Base-by-base conservation (phyloP, 2,797 vertebrate species). In the Tiaroga cobitis region DNA sequence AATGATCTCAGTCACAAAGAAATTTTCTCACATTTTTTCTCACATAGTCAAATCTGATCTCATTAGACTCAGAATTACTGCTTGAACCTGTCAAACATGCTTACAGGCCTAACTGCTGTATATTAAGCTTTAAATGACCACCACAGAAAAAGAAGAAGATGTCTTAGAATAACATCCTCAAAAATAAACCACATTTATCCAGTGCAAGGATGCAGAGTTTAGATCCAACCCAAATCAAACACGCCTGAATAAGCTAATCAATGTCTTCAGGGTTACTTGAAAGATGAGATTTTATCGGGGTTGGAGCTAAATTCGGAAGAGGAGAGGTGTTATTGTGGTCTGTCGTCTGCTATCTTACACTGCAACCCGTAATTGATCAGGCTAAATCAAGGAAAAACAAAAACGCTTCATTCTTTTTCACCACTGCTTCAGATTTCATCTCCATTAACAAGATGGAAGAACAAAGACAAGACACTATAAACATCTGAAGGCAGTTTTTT, bases 301-400 rank as follows among this genome's bases (percentile, higher is more conserved):
- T 0, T 49, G 46, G 46, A 49, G 46, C 46, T 49, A 49, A 49
- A 49, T 16, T 49, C 16, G 4, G 16, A 32, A 88, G 73, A 80
- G 70, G 18, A 46, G 15, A 61, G n/a, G 32, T 29, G 74, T 90
- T 87, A 70, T 89, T 68, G 21, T 76, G 81, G 84, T 83, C 21
- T 19, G 32, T 46, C 32, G 29, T 63, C 32, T 73, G 73, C 34
- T 83, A 82, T 65, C 49, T 69, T 59, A 24, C 74, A 59, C 73
- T 63, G 56, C 49, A 59, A 29, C 32, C 72, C 37, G 15, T 81
- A 75, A 89, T 49, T 77, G 39, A 82, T 76, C 65, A 68, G 75
- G 85, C 83, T 46, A 56, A 67, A 73, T 68, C 56, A 70, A 39
- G 5, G 21, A 51, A 19, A 15, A 72, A 5, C 8, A 11, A 56